Evolutionary conservation across 2,113 vertebrate species (phyloP).

Genomic region (Anarhynchus alexandrinus): DNA sequence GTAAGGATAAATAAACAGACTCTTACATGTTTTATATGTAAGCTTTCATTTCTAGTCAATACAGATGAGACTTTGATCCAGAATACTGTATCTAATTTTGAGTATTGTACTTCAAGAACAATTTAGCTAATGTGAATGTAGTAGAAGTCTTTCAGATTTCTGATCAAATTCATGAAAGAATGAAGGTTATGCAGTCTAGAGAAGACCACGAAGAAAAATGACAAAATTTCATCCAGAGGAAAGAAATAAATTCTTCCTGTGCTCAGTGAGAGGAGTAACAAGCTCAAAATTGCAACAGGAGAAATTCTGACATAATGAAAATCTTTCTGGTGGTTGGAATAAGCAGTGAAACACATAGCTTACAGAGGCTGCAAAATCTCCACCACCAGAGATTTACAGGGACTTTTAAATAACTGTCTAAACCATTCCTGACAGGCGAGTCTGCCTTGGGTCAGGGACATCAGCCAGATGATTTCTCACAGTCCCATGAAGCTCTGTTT

Average conservation of each 20-base stretch:
- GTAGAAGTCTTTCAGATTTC: not conserved
- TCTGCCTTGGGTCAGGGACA: not conserved
- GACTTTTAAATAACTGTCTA: not conserved
- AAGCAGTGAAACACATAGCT: not conserved
- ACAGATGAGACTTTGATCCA: not conserved
- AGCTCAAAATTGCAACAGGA: not conserved
- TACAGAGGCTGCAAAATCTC: not conserved
- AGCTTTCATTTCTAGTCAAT: not conserved
- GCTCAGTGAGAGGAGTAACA: not conserved
- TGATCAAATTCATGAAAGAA: not conserved
- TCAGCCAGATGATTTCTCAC: not conserved
- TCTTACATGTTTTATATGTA: not conserved
- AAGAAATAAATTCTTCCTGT: not conserved
- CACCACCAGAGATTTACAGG: not conserved
- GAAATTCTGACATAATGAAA: not conserved
- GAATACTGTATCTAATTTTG: not conserved
- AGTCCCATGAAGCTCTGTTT: not conserved
- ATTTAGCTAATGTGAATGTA: not conserved
- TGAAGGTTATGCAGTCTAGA: not conserved
- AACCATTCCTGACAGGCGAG: not conserved
- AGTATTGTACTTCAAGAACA: not conserved
- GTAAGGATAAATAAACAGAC: not conserved
- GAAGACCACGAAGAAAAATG: not conserved
- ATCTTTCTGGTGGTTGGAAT: not conserved
- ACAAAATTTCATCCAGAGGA: not conserved